These are phyloP conservation scores for Drosophila tripunctata DNA, from an alignment of 2,888 invertebrate species.

Conservation along the genomic window DNA sequence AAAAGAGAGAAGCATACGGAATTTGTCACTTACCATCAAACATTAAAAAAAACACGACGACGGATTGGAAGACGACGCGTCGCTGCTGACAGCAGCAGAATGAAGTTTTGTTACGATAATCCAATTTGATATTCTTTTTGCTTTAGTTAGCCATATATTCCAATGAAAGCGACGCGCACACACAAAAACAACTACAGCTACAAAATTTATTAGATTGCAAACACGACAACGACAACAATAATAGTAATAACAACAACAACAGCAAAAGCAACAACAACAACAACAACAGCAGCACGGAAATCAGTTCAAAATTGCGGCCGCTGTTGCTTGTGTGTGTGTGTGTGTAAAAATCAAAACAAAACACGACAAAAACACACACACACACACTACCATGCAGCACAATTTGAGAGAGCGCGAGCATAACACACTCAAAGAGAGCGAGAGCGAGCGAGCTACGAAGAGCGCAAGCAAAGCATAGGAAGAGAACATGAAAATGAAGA, in stretches of 20 bases:
- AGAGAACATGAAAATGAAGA: conserved; percentile 41
- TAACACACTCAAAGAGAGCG: too few relatives aligned
- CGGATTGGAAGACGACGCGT: conserved; percentile 35
- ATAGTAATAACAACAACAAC: conserved; percentile 17
- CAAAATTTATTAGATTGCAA: conserved; percentile 68
- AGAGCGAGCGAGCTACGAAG: conserved; percentile 13
- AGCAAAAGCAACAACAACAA: conserved; percentile 30
- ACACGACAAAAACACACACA: conserved; percentile 62
- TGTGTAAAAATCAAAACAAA: conserved; percentile 75
- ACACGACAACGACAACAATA: conserved; percentile 34
- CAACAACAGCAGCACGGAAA: conserved; percentile 52
- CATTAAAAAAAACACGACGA: too few relatives aligned
- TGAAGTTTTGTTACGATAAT: conserved; percentile 57
- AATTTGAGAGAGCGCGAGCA: conserved; percentile 37
- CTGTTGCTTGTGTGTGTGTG: conserved; percentile 32
- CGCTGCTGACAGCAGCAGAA: too few relatives aligned
- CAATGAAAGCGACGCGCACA: conserved; percentile 34
- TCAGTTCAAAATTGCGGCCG: conserved; percentile 54
- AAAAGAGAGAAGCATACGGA: conserved; percentile 5
- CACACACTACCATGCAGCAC: not conserved
- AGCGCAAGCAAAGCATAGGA: conserved; percentile 34
- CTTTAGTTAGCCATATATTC: conserved; percentile 54
- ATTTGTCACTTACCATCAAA: conserved; percentile 53
- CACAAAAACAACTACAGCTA: conserved; percentile 51
- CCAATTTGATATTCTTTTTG: conserved; percentile 75